Conservation (phyloP, 1,140 invertebrate species). For the Trichomalopsis sarcophagae region DNA sequence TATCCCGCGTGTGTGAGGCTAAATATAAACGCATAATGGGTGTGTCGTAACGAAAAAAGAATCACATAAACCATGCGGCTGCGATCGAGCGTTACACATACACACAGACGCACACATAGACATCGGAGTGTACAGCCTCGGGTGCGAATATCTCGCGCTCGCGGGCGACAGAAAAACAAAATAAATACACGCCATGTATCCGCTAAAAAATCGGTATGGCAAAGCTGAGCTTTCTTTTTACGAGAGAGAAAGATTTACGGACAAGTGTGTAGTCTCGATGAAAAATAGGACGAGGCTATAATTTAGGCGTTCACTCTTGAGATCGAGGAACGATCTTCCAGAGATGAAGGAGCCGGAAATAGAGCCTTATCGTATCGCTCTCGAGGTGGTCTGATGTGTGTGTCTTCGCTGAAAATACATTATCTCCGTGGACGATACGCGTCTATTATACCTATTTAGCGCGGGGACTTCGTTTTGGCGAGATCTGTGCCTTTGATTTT, state of each 20-base stretch:
- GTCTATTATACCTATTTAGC: background rate
- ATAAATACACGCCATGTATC: too few relatives aligned
- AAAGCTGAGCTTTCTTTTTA: background rate
- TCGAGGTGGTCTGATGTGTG: background rate
- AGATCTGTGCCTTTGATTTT: background rate
- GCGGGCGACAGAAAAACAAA: too few relatives aligned
- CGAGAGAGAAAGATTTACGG: background rate
- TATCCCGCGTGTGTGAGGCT: background rate
- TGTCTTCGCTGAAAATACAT: conserved; percentile 41
- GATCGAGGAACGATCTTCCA: conserved; percentile 29
- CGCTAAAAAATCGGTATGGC: background rate
- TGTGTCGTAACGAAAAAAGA: conserved; percentile 9
- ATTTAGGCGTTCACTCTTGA: background rate
- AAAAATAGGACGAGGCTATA: conserved; percentile 29
- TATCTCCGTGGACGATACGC: background rate
- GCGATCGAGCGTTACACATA: background rate
- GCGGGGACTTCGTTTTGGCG: background rate
- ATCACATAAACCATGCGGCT: conserved; percentile 1
- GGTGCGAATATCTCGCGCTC: too few relatives aligned
- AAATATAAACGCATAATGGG: conserved; percentile 10
- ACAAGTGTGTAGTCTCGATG: background rate
- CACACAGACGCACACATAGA: too few relatives aligned
- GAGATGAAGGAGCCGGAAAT: conserved; percentile 32
- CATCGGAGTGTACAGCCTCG: too few relatives aligned
- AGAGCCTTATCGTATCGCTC: conserved; percentile 37